Conservation (phyloP, 2,888 invertebrate genomes). For the Andrena minutula region DNA sequence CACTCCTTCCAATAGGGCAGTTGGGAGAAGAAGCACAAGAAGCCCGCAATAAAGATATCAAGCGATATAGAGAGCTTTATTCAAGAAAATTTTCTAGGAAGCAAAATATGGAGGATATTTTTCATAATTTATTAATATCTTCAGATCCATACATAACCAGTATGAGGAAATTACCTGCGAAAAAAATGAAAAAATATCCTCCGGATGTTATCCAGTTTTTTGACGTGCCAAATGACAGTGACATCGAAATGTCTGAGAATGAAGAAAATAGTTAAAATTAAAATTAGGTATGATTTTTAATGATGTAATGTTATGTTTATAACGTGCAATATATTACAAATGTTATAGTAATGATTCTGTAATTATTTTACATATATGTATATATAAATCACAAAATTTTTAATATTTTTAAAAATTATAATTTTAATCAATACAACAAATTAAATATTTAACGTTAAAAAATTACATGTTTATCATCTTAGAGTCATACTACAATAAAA, state of each 20-base stretch:
- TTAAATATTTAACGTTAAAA: no score
- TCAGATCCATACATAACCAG: slow-evolving; percentile 4
- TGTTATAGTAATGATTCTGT: no score
- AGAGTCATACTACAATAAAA: no score
- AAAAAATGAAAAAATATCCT: slow-evolving; percentile 13
- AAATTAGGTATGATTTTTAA: no score
- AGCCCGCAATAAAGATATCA: neutral
- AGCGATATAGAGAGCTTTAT: neutral
- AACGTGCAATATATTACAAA: no score
- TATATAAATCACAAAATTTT: no score
- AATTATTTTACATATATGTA: no score
- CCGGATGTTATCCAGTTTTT: slow-evolving; percentile 2
- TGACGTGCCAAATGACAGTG: neutral
- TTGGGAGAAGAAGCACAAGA: slow-evolving; percentile 13
- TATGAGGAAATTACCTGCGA: neutral
- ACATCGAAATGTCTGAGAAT: neutral
- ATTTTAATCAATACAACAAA: no score
- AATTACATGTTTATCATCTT: no score
- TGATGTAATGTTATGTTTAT: no score
- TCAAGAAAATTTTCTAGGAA: neutral
- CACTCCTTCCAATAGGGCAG: neutral
- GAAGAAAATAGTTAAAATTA: neutral
- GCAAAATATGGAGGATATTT: slow-evolving; percentile 9
- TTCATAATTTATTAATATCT: slow-evolving; percentile 3
- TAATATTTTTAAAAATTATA: no score